phyloP scores from a whole-genome alignment of 1,140 invertebrate species.

The Druon quercuslanigerum region DNA sequence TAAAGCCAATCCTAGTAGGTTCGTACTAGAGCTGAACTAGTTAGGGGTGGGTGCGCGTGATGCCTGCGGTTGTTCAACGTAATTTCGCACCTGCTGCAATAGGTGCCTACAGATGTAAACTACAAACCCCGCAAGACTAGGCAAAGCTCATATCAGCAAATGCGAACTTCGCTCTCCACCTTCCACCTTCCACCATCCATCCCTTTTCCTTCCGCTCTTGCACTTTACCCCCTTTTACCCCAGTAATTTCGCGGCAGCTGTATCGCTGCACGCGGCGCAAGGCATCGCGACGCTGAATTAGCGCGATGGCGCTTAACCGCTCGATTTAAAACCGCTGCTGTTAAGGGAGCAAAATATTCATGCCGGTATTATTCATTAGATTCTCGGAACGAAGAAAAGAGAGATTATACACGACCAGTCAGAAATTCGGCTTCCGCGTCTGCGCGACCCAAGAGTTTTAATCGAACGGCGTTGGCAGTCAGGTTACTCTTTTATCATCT shows the following conservation, averaged over 20 bases:
- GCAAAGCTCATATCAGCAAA: constrained; percentile 5
- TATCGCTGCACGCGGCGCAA: neutral
- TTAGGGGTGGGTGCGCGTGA: constrained; percentile 10
- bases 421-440: too few relatives aligned
- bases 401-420: too few relatives aligned
- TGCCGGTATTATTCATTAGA: too few relatives aligned
- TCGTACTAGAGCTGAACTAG: constrained; percentile 5
- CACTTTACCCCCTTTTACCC: neutral
- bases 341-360: too few relatives aligned
- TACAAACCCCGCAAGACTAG: constrained; percentile 14
- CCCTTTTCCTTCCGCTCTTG: neutral
- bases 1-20: constrained; percentile 31
- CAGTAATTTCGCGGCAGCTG: constrained; percentile 21
- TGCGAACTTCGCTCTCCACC: neutral
- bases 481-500: too few relatives aligned
- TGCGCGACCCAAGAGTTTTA: too few relatives aligned
- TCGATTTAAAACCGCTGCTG: neutral
- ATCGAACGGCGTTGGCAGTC: too few relatives aligned
- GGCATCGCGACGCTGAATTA: neutral
- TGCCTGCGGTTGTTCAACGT: constrained; percentile 23
- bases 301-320: neutral
- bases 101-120: neutral
- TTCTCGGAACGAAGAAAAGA: too few relatives aligned
- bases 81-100: constrained; percentile 15
- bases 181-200: too few relatives aligned